Evolutionary conservation across 1,140 invertebrate species (phyloP), one percentile per base, ranked within the genome.

Genomic region (Pogonognathellus flavescens): DNA sequence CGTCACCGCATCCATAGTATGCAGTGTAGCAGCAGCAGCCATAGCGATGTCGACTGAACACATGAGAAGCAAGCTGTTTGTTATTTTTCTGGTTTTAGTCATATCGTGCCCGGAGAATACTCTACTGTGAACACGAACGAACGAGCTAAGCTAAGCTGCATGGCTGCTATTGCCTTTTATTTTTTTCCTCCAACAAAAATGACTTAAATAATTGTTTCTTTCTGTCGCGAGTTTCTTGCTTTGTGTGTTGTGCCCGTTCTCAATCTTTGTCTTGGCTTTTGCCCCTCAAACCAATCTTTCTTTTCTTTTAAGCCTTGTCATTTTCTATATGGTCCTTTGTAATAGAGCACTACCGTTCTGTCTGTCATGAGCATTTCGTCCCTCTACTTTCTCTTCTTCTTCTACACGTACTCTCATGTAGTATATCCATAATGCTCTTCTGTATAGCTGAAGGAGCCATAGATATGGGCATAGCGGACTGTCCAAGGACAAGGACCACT

Each of bases 231-330:
- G 41, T 41, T 76, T 76, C 22, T 76, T 76, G 70, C 70, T 50
- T 76, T 76, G 70, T 76, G 25, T 41, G 1, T 76, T 76, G 70
- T 76, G 25, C 41, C 70, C 70, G n/a, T 76, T 76, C 70, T 76
- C 70, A 76, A 76, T 76, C 70, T 76, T 31, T 76, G 70, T 76
- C 70, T 76, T 50, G 70, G 70, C 70, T 76, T 76, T 76, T 76
- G 70, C 70, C 70, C 70, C 70, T 76, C 25, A 76, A 76, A 76
- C 70, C 70, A 49, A 76, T 76, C 70, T 76, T 76, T 76, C 70
- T 49, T 76, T 76, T 76, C 70, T 76, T 76, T 76, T 76, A 76
- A 31, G 70, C 41, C 70, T 49, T 76, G 70, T 76, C 70, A 76
- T 76, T 76, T 76, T 76, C 70, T 31, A 49, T 76, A 25, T 66